phyloP scores from a whole-genome alignment of 2,113 vertebrate species.

The Centropristis striata region DNA sequence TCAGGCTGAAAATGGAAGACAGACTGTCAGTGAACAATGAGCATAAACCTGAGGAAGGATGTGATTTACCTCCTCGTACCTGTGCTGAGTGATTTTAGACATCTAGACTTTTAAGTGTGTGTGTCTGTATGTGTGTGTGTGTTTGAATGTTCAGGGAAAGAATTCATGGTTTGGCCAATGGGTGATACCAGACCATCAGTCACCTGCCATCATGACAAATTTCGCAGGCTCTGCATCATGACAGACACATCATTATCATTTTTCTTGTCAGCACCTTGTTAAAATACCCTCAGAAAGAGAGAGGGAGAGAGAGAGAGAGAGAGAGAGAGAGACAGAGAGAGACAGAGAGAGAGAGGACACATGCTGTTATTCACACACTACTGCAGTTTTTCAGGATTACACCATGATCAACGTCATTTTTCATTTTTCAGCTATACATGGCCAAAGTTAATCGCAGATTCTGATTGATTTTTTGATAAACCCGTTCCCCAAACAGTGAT shows the following conservation, averaged over 20 bases:
- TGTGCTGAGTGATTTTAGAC: constrained; percentile 44
- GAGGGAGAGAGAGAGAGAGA: constrained; percentile 21
- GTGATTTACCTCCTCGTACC: constrained; percentile 58
- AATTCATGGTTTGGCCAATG: constrained; percentile 69
- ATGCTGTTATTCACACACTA: constrained; percentile 43
- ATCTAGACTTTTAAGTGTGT: constrained; percentile 10
- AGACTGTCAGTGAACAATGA: constrained; percentile 61
- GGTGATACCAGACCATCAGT: constrained; percentile 76
- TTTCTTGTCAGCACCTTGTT: constrained; percentile 83
- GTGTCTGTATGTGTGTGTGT: neutral
- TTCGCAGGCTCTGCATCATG: constrained; percentile 70
- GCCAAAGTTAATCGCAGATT: constrained; percentile 18
- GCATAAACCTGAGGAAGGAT: constrained; percentile 37
- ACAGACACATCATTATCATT: constrained; percentile 85
- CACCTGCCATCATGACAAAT: constrained; percentile 81
- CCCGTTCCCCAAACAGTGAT: neutral
- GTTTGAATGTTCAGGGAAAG: constrained; percentile 46
- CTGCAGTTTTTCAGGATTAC: constrained; percentile 42
- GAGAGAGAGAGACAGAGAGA: constrained; percentile 31
- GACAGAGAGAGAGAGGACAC: constrained; percentile 21
- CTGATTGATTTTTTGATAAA: constrained; percentile 21
- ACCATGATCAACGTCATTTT: constrained; percentile 19
- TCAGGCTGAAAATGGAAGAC: constrained; percentile 42
- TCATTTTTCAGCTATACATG: neutral
- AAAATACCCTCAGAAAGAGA: constrained; percentile 68